phyloP scores from a whole-genome alignment of 2,797 vertebrate species.

The Enoplosus armatus region DNA sequence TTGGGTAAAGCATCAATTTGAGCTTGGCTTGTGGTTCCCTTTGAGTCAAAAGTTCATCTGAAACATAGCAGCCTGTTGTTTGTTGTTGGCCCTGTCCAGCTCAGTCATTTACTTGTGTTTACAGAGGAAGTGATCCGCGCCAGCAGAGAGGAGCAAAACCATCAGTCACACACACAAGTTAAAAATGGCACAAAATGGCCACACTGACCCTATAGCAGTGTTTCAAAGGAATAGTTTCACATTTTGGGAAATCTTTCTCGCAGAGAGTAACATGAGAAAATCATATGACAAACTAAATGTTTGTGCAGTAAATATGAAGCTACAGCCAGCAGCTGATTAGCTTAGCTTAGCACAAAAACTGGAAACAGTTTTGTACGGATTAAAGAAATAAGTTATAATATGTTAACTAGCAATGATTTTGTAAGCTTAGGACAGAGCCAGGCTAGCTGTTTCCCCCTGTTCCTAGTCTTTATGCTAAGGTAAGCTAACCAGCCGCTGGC shows the following conservation, averaged over 20 bases:
- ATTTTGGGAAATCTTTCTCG: background rate
- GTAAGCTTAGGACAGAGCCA: background rate
- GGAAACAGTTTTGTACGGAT: background rate
- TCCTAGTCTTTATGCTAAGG: background rate
- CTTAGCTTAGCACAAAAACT: background rate
- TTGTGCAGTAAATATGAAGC: background rate
- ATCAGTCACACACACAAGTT: slow-evolving; percentile 11
- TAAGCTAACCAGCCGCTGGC: background rate
- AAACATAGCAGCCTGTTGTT: slow-evolving; percentile 43
- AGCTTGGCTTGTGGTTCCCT: slow-evolving; percentile 53
- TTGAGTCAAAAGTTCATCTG: slow-evolving; percentile 61
- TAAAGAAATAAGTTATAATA: too few species aligned
- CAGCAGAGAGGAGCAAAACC: slow-evolving; percentile 22
- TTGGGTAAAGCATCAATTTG: slow-evolving; percentile 44
- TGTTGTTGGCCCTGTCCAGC: slow-evolving; percentile 53
- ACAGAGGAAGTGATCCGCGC: slow-evolving; percentile 47
- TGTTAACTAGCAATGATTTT: too few species aligned
- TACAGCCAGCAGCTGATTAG: background rate
- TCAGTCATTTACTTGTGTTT: slow-evolving; percentile 64
- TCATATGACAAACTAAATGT: background rate
- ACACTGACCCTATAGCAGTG: background rate
- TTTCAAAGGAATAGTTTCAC: background rate
- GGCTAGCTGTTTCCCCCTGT: background rate
- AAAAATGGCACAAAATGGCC: slow-evolving; percentile 1
- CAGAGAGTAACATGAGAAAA: background rate